phyloP scores from a whole-genome alignment of 2,888 invertebrate species.

The Sarcophaga caerulescens region DNA sequence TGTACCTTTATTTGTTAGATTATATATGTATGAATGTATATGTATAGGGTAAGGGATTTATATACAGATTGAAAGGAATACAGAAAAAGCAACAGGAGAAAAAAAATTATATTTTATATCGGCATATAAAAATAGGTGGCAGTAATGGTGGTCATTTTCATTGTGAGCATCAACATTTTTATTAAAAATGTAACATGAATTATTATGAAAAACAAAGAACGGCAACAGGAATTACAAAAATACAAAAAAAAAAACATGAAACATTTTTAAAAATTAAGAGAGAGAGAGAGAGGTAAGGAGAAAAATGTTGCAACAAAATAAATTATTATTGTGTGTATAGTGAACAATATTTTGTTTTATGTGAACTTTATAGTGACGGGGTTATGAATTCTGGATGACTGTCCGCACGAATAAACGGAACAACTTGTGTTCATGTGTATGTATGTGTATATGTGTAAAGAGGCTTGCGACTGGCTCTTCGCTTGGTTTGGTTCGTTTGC shows the following conservation, averaged over 20 bases:
- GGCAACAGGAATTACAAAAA: constrained; percentile 54
- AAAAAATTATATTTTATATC: background rate
- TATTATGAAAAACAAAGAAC: constrained; percentile 65
- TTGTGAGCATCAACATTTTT: constrained; percentile 63
- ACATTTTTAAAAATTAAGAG: too few relatives aligned
- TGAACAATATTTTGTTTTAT: constrained; percentile 52
- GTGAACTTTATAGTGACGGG: constrained; percentile 40
- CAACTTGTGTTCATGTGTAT: background rate
- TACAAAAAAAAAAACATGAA: constrained; percentile 14
- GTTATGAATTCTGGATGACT: constrained; percentile 57
- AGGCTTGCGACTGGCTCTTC: constrained; percentile 25
- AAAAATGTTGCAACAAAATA: constrained; percentile 28
- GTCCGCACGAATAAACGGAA: background rate
- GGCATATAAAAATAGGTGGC: background rate
- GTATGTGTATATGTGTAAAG: background rate
- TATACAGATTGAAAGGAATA: background rate
- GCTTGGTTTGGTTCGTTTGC: constrained; percentile 38
- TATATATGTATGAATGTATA: background rate
- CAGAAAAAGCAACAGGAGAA: background rate
- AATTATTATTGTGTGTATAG: constrained; percentile 27
- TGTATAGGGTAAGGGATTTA: background rate
- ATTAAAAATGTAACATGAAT: constrained; percentile 68
- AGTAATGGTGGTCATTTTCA: constrained; percentile 34
- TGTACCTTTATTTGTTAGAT: constrained; percentile 22
- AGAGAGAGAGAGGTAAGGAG: background rate